Evolutionary conservation across 2,888 invertebrate species (phyloP), one percentile per base, ranked within the genome.

Genomic region (Candidula unifasciata): DNA sequence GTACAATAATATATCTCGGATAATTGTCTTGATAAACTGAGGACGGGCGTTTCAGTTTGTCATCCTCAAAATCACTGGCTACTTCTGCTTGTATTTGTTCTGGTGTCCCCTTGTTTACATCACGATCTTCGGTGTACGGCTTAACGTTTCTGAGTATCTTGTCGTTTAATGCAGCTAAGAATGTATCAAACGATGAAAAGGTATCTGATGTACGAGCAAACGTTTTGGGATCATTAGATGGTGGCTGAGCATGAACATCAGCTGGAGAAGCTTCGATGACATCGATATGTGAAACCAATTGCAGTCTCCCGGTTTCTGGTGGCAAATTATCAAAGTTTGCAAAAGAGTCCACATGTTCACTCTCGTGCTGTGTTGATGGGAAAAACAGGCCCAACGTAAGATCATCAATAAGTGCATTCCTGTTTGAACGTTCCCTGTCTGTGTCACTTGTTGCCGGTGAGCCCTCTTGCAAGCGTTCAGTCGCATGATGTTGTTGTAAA

Each of bases 241-340:
- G 16, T 16, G n/a, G 24, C 3, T 21, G 21, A 0, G 71, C 1
- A 2, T 21, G 37, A 37, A 10, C n/a, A 1, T 37, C 6, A 13
- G 37, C 37, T 44, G 76, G 27, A 8, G 60, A 44, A n/a, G 64
- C 37, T 35, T 13, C 8, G 37, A 66, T 35, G 64, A 78, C 21
- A 16, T 78, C 78, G 16, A 78, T n/a, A 0, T 78, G 78, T 13
- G 37, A n/a, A 16, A 78, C n/a, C 16, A 78, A 16, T 13, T 78
- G 78, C 13, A 78, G 30, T 2, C 37, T 27, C 10, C 3, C 33
- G 1, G 57, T n/a, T 30, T 57, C 57, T 30, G n/a, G 35, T 13
- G 0, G 33, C 3, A 18, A 24, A 0, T 30, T 27, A 5, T 13
- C 13, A 0, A 1, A 13, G 60, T 33, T 16, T n/a, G 13, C 60